These are phyloP conservation scores for Oligia strigilis DNA, from an alignment of 2,888 invertebrate species.

Conservation along the genomic window DNA sequence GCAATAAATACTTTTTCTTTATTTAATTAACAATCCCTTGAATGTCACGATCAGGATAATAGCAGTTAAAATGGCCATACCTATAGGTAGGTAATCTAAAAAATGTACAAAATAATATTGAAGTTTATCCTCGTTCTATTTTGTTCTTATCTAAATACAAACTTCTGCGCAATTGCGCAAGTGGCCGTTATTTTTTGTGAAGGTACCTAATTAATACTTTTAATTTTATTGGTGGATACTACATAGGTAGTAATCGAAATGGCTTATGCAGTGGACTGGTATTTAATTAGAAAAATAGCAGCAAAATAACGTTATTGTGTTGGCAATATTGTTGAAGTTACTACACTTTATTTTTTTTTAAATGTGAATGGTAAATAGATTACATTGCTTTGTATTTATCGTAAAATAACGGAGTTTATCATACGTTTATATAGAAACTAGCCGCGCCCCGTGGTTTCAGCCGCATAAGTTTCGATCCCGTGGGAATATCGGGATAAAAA, in stretches of 20 bases:
- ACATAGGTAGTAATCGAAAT: conserved; percentile 35
- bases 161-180: conserved; percentile 32
- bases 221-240: conserved; percentile 27
- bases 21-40: neutral
- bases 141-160: conserved; percentile 37
- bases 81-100: neutral
- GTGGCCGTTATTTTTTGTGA: conserved; percentile 18
- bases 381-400: too few species aligned
- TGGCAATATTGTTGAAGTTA: too few species aligned
- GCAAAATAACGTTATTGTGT: too few species aligned
- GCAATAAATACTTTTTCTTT: too few species aligned
- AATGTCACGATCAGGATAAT: neutral
- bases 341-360: too few species aligned
- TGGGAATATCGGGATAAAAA: too few species aligned
- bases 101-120: neutral
- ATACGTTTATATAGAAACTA: too few species aligned
- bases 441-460: too few species aligned
- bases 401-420: too few species aligned
- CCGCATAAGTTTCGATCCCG: too few species aligned
- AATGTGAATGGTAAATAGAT: too few species aligned
- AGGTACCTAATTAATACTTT: conserved; percentile 7
- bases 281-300: conserved; percentile 11
- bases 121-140: conserved; percentile 43
- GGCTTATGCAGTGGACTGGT: conserved; percentile 17
- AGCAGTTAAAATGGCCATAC: neutral